phyloP scores from a whole-genome alignment of 2,113 vertebrate genomes.

The Ranitomeya variabilis region DNA sequence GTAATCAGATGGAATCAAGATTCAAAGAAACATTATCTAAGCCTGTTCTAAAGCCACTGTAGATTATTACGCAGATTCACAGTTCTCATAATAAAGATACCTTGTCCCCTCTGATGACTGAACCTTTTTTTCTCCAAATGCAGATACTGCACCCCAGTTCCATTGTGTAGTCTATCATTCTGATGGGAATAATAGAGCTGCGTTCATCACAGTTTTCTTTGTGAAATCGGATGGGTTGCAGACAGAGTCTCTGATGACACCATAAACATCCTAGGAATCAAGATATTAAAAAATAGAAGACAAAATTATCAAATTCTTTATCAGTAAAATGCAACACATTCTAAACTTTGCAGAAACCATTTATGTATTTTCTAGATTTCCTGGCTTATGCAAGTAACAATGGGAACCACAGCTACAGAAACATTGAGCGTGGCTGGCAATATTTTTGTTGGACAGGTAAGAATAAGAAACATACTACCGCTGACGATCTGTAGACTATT shows the following conservation, averaged over 20 bases:
- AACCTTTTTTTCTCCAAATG: no score
- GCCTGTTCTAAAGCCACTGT: no score
- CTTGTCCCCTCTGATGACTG: no score
- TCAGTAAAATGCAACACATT: neutral
- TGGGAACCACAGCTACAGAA: slow-evolving; percentile 89
- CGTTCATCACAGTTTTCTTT: no score
- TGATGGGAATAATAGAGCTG: neutral
- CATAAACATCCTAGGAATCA: neutral
- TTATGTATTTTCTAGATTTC: slow-evolving; percentile 76
- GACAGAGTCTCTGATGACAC: no score
- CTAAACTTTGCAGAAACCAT: neutral
- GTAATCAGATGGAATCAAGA: no score
- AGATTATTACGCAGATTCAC: no score
- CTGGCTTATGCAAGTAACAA: slow-evolving; percentile 89
- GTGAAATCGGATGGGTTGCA: neutral
- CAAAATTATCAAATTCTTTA: neutral
- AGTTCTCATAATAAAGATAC: no score
- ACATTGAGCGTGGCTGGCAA: slow-evolving; percentile 93
- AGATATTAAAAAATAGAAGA: neutral
- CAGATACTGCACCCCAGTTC: no score
- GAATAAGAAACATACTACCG: neutral
- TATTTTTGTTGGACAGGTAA: slow-evolving; percentile 95
- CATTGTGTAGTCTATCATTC: no score
- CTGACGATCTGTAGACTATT: neutral
- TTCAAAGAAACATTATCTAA: no score